Evolutionary conservation across 2,113 vertebrate genomes (phyloP).

Genomic region (Chinchilla lanigera): DNA sequence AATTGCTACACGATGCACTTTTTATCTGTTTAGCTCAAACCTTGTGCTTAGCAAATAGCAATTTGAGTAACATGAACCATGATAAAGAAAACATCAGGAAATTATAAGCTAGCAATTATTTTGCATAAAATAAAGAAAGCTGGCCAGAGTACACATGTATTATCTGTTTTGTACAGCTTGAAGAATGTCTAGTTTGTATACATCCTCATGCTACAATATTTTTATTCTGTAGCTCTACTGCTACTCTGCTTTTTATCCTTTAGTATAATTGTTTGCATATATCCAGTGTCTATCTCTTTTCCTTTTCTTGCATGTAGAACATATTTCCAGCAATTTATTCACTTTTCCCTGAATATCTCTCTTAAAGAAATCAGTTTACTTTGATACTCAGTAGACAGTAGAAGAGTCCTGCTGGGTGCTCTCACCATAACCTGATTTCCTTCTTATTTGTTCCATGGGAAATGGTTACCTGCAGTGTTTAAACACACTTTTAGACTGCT

Average conservation of each 20-base stretch:
- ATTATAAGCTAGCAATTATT: slow-evolving; percentile 78
- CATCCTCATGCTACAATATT: slow-evolving; percentile 78
- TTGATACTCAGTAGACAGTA: slow-evolving; percentile 89
- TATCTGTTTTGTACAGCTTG: slow-evolving; percentile 73
- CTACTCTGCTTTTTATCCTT: slow-evolving; percentile 46
- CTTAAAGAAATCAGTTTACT: slow-evolving; percentile 90
- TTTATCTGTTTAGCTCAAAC: slow-evolving; percentile 67
- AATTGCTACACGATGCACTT: slow-evolving; percentile 55
- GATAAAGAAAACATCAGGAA: slow-evolving; percentile 77
- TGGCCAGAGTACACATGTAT: slow-evolving; percentile 63
- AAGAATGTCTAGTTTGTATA: slow-evolving; percentile 67
- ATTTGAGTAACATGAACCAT: slow-evolving; percentile 76
- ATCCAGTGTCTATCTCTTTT: slow-evolving; percentile 86
- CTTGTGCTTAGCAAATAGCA: slow-evolving; percentile 72
- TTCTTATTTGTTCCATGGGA: slow-evolving; percentile 89
- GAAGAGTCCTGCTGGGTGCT: slow-evolving; percentile 89
- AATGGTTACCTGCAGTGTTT: slow-evolving; percentile 87
- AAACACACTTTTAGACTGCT: slow-evolving; percentile 88
- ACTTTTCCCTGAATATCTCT: slow-evolving; percentile 88
- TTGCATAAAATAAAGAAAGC: slow-evolving; percentile 76
- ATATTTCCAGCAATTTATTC: slow-evolving; percentile 91
- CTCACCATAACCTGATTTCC: slow-evolving; percentile 90
- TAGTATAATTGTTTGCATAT: slow-evolving; percentile 88
- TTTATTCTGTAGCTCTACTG: slow-evolving; percentile 72
- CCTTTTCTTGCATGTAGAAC: slow-evolving; percentile 89